A percentile compares a stretch with the other conserved stretches of the same genome.
These are phyloP conservation scores for Oasisia sp. DNA, from an alignment of 2,888 invertebrate species.

Conservation along the genomic window DNA sequence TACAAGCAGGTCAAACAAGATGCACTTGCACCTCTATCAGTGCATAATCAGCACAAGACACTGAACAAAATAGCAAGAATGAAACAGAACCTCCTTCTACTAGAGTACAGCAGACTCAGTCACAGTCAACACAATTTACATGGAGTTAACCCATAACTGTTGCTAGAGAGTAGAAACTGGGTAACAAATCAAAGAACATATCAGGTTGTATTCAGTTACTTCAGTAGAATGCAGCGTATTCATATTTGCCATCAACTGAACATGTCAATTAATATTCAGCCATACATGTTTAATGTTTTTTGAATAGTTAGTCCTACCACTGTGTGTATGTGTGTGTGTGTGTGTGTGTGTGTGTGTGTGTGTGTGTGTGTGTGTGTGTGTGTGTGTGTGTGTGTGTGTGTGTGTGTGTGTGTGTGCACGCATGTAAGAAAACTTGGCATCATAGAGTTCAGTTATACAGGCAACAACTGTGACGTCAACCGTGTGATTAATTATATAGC, in stretches of 20 bases:
- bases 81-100: neutral
- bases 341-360: neutral
- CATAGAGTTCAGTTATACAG: neutral
- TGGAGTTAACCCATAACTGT: neutral
- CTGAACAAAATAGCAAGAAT: neutral
- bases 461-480: neutral
- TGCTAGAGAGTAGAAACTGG: neutral
- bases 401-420: neutral
- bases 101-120: neutral
- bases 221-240: neutral
- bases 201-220: neutral
- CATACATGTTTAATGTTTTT: neutral
- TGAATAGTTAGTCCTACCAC: neutral
- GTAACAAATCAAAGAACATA: neutral
- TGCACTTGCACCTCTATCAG: neutral
- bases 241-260: neutral
- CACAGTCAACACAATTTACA: neutral
- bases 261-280: neutral
- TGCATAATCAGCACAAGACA: neutral
- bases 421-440: no score
- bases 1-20: neutral
- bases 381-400: neutral
- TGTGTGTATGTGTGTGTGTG: neutral
- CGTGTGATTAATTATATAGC: neutral
- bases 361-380: neutral